These are phyloP conservation scores for Megalurothrips usitatus DNA, from an alignment of 2,888 invertebrate species.

Conservation along the genomic window DNA sequence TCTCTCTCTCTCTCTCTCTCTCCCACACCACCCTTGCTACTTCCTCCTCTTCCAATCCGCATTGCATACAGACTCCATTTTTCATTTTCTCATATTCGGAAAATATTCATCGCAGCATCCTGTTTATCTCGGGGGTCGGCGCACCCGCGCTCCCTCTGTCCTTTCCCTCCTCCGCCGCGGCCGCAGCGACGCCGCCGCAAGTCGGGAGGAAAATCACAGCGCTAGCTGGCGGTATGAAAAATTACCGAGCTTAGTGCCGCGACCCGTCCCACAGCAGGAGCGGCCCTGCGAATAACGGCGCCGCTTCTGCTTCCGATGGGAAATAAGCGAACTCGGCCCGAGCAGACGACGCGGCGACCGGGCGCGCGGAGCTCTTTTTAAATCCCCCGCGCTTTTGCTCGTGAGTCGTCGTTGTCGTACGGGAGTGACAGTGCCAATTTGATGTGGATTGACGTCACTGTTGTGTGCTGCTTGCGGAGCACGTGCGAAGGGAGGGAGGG, in stretches of 20 bases:
- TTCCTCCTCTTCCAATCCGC: not conserved
- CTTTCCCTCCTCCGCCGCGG: not conserved
- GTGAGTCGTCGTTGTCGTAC: not conserved
- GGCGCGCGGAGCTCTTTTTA: not conserved
- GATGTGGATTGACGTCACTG: not conserved
- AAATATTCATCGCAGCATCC: not conserved
- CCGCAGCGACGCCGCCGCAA: not conserved
- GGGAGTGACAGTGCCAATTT: not conserved
- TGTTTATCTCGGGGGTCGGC: not conserved
- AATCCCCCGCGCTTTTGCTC: not conserved
- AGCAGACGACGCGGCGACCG: no score
- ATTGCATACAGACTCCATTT: constrained; percentile 14
- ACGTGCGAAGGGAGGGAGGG: not conserved
- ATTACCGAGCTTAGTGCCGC: no score
- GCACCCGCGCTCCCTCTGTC: not conserved
- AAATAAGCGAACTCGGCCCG: no score
- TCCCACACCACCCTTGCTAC: not conserved
- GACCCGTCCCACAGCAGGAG: no score
- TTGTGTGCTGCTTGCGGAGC: not conserved
- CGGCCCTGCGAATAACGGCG: no score
- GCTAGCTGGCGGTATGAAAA: no score
- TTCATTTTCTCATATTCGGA: constrained; percentile 4
- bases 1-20: not conserved
- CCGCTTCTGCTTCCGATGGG: no score
- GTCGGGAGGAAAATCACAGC: not conserved